phyloP scores from a whole-genome alignment of 2,888 invertebrate species.

The Teinopalpus imperialis region DNA sequence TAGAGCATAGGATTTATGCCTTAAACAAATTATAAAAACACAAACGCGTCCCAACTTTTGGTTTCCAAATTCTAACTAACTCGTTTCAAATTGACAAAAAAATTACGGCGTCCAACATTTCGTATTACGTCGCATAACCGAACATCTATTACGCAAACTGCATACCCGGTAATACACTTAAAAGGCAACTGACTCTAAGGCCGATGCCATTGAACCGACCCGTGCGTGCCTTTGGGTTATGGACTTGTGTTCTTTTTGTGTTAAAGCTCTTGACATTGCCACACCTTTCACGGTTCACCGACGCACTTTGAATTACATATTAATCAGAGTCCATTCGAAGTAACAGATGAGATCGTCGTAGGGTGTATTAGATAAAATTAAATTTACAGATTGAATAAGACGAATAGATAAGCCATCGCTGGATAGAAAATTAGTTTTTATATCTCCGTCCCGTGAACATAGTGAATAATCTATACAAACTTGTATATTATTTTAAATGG shows the following conservation, averaged over 20 bases:
- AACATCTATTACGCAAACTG: conserved; percentile 64
- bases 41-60: too few relatives aligned
- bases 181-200: conserved; percentile 68
- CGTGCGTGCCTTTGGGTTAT: conserved; percentile 61
- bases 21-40: too few relatives aligned
- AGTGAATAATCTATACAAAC: too few relatives aligned
- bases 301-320: conserved; percentile 39
- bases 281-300: conserved; percentile 51
- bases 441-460: too few relatives aligned
- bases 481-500: too few relatives aligned
- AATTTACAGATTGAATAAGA: not conserved
- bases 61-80: conserved; percentile 15
- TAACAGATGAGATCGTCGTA: conserved; percentile 21
- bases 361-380: not conserved
- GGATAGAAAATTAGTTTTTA: too few relatives aligned
- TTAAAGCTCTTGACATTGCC: conserved; percentile 73
- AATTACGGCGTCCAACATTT: conserved; percentile 23
- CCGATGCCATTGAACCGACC: conserved; percentile 68
- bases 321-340: conserved; percentile 47
- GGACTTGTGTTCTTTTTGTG: conserved; percentile 64
- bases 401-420: too few relatives aligned
- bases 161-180: conserved; percentile 63
- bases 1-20: too few relatives aligned
- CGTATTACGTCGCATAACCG: conserved; percentile 47
- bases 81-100: not conserved